Conservation (phyloP, 2,113 vertebrate genomes). For the Clarias gariepinus region DNA sequence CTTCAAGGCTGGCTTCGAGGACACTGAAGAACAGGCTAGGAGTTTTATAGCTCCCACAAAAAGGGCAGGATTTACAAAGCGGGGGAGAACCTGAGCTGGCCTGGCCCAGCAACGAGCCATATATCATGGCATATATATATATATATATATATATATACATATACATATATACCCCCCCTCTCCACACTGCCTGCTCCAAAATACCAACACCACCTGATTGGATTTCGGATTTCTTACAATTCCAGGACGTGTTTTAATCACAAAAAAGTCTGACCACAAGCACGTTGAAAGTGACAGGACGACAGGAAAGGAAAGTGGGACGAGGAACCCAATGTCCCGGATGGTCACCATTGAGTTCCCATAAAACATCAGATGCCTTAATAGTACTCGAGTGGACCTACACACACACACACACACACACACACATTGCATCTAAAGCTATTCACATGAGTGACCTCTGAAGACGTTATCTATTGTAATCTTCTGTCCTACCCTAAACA, state of each 20-base stretch:
- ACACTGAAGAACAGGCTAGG: constrained; percentile 64
- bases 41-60: constrained; percentile 75
- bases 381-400: constrained; percentile 42
- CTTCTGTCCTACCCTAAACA: constrained; percentile 41
- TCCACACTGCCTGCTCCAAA: constrained; percentile 52
- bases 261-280: not conserved
- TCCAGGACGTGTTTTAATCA: no score
- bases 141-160: no score
- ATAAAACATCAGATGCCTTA: constrained; percentile 34
- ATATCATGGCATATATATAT: no score
- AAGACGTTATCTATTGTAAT: constrained; percentile 55
- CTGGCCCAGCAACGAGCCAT: constrained; percentile 64
- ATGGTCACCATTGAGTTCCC: not conserved
- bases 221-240: not conserved
- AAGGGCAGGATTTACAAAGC: constrained; percentile 70
- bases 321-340: not conserved
- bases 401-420: constrained; percentile 46
- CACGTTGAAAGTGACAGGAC: not conserved
- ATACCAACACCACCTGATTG: constrained; percentile 17
- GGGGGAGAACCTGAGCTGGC: constrained; percentile 68
- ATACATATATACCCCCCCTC: constrained; percentile 40
- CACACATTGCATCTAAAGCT: constrained; percentile 48
- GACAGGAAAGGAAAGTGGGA: not conserved
- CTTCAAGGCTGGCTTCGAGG: constrained; percentile 71
- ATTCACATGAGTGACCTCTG: constrained; percentile 54